Conservation (phyloP, 2,797 vertebrate genomes). For the Nannoperca australis region DNA sequence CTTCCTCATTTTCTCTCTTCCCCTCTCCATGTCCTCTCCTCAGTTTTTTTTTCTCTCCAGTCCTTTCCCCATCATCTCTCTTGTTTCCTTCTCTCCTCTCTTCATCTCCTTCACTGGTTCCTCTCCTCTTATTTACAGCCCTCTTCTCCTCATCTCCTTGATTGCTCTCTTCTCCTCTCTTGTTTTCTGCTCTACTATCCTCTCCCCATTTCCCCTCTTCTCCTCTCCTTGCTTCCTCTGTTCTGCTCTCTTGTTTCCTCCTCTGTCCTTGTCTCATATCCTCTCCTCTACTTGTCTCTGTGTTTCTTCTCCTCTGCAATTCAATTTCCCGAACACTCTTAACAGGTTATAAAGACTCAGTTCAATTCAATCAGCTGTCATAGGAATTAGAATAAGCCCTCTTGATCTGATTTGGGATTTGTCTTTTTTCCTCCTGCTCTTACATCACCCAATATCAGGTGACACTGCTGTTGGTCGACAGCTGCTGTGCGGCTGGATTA, state of each 20-base stretch:
- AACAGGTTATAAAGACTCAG: constrained; percentile 44
- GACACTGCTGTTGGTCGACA: constrained; percentile 42
- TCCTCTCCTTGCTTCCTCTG: not conserved
- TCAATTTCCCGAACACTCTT: constrained; percentile 40
- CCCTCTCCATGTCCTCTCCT: too few species aligned
- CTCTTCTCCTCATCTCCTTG: not conserved
- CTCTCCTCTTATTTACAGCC: too few species aligned
- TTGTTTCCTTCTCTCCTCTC: too few species aligned
- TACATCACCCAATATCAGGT: constrained; percentile 46
- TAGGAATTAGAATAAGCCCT: constrained; percentile 66
- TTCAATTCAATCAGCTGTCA: constrained; percentile 63
- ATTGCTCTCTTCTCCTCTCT: not conserved
- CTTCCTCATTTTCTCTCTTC: too few species aligned
- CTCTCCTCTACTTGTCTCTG: not conserved
- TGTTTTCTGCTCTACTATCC: not conserved
- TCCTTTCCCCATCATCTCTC: too few species aligned
- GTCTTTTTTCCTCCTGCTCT: constrained; percentile 40
- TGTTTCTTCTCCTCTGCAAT: constrained; percentile 8
- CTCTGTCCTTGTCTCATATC: not conserved
- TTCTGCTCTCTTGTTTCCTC: not conserved
- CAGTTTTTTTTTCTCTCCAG: too few species aligned
- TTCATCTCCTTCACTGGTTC: too few species aligned
- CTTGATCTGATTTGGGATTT: constrained; percentile 74
- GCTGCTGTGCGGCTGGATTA: constrained; percentile 62
- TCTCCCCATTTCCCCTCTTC: not conserved